Evolutionary conservation across 2,888 invertebrate species (phyloP).

Genomic region (Lasioglossum oenotherae): DNA sequence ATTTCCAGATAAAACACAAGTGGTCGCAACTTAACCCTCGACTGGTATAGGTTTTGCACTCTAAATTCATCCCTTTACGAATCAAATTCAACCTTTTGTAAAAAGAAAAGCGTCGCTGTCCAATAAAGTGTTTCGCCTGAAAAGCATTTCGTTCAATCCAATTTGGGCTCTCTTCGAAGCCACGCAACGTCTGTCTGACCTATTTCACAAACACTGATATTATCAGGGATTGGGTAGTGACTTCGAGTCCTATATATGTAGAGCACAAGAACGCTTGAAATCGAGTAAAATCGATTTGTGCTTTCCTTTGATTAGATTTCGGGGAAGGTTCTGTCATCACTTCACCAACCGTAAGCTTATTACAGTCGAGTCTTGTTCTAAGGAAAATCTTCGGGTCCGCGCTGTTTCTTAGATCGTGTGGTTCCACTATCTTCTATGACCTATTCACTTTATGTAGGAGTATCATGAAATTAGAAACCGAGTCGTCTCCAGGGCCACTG

Average conservation of each 20-base stretch:
- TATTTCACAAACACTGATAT: not conserved
- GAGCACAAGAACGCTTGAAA: not conserved
- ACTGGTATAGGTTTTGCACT: no score
- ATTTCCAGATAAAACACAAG: not conserved
- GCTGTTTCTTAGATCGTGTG: no score
- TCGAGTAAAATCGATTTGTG: not conserved
- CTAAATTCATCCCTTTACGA: no score
- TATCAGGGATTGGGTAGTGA: not conserved
- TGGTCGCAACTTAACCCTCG: not conserved
- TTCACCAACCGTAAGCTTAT: no score
- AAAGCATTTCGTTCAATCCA: constrained; percentile 12
- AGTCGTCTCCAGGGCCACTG: no score
- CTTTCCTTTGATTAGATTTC: not conserved
- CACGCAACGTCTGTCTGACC: not conserved
- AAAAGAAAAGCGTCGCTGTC: no score
- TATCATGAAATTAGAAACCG: no score
- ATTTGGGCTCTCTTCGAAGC: not conserved
- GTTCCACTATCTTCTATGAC: no score
- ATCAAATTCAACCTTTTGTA: no score
- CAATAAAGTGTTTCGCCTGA: not conserved
- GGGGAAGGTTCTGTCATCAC: not conserved
- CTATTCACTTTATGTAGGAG: no score
- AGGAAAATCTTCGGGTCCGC: no score
- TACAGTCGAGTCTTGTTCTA: no score
- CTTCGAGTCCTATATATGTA: not conserved